A percentile compares a stretch with the other conserved stretches of the same genome.
Conservation (phyloP, 23 tunicate genomes). For the Halocynthia aurantium region DNA sequence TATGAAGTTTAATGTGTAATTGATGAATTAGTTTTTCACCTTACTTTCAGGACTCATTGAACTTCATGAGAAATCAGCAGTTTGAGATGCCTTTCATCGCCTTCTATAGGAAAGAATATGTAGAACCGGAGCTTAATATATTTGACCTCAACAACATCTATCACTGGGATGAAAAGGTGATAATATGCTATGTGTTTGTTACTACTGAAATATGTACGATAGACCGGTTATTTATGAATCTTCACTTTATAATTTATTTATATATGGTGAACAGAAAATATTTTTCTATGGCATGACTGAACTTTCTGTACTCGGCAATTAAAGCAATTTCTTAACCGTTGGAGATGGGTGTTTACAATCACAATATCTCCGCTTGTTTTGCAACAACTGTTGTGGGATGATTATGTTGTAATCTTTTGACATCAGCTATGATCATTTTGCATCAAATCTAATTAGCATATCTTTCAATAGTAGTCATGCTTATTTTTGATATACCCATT, state of each 20-base stretch:
- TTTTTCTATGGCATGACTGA: too few relatives aligned
- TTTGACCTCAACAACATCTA: conserved; percentile 78
- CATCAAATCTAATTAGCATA: too few relatives aligned
- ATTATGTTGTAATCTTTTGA: background rate
- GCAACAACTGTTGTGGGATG: background rate
- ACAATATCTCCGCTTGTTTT: background rate
- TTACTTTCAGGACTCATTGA: conserved; percentile 55
- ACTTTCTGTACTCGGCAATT: too few relatives aligned
- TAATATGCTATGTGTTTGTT: conserved; percentile 1
- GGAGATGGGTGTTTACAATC: background rate
- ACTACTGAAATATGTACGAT: too few relatives aligned
- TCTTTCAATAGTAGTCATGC: too few relatives aligned
- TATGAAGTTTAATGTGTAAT: background rate
- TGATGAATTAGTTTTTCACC: background rate
- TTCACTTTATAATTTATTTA: too few relatives aligned
- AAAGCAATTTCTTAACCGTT: too few relatives aligned
- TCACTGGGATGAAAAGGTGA: conserved; percentile 98
- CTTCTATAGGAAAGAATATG: conserved; percentile 90
- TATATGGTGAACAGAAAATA: too few relatives aligned
- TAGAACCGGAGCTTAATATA: conserved; percentile 83
- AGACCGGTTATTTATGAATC: too few relatives aligned
- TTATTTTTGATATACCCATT: too few relatives aligned
- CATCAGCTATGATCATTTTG: too few relatives aligned
- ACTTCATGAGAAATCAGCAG: conserved; percentile 85
- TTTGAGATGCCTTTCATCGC: conserved; percentile 89